Evolutionary conservation across 2,888 invertebrate species (phyloP).

Genomic region (Esperia sulphurella): DNA sequence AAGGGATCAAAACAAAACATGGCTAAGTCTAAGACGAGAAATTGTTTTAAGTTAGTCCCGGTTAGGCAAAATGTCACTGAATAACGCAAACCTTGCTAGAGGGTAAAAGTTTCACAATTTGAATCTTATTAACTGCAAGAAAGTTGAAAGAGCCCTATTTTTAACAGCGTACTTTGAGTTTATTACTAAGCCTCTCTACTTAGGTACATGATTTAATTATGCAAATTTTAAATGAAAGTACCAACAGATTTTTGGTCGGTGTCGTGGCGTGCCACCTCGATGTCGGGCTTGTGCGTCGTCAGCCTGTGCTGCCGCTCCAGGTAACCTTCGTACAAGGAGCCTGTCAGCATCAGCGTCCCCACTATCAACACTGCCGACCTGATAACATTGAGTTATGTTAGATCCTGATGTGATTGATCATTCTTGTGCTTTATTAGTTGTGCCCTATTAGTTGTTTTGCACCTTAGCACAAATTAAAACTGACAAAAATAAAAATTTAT

Average conservation of each 20-base stretch:
- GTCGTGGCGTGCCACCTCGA: slow-evolving; percentile 63
- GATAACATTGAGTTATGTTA: no score
- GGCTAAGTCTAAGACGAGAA: no score
- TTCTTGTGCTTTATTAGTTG: no score
- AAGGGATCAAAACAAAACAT: no score
- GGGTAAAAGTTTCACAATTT: background rate
- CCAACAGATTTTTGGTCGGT: slow-evolving; percentile 68
- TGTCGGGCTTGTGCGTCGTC: slow-evolving; percentile 55
- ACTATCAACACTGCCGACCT: slow-evolving; percentile 75
- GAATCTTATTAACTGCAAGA: background rate
- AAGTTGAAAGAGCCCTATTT: background rate
- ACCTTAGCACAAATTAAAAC: no score
- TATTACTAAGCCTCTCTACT: background rate
- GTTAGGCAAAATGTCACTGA: no score
- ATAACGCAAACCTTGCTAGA: background rate
- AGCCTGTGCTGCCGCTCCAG: slow-evolving; percentile 64
- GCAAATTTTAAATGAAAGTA: slow-evolving; percentile 38
- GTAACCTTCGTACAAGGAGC: slow-evolving; percentile 82
- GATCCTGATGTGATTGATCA: no score
- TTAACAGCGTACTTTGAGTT: background rate
- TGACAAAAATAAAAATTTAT: no score
- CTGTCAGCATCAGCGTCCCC: slow-evolving; percentile 76
- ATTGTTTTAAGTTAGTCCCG: no score
- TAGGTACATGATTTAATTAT: background rate
- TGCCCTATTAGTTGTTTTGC: no score